phyloP scores from a whole-genome alignment of 2,797 vertebrate genomes.

The Aselliscus stoliczkanus region DNA sequence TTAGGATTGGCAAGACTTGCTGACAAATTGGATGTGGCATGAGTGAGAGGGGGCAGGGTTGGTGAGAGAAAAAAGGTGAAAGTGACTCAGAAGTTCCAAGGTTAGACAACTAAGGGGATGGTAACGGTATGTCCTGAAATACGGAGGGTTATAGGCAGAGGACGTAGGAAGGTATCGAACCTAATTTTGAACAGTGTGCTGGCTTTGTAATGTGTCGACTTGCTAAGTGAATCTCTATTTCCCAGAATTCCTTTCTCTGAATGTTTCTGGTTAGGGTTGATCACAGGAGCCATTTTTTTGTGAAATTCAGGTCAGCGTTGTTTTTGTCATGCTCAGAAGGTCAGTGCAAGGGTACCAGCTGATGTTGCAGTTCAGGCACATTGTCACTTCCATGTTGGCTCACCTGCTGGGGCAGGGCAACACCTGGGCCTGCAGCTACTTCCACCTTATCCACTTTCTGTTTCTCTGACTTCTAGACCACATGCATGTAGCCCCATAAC shows the following conservation, averaged over 20 bases:
- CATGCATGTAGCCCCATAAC: background rate
- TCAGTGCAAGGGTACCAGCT: background rate
- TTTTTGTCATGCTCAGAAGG: background rate
- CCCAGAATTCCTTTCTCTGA: background rate
- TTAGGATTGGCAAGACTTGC: background rate
- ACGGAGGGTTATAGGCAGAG: background rate
- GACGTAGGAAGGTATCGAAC: background rate
- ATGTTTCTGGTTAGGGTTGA: background rate
- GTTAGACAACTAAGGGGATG: background rate
- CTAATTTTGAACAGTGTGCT: background rate
- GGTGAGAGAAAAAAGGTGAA: background rate
- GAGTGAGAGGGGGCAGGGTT: background rate
- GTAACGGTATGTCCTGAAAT: background rate
- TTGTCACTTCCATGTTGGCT: background rate
- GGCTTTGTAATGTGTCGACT: background rate
- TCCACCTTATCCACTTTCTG: background rate
- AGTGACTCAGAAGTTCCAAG: background rate
- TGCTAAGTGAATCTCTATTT: background rate
- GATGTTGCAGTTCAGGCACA: background rate
- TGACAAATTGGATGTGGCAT: background rate
- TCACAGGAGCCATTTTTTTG: background rate
- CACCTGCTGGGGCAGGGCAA: background rate
- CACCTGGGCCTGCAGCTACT: background rate
- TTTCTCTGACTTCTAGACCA: background rate
- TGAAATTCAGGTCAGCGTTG: background rate